A percentile compares a stretch with the other conserved stretches of the same genome.
Evolutionary conservation across 2,888 invertebrate species (phyloP).

Genomic region (Pegoplata infirma): DNA sequence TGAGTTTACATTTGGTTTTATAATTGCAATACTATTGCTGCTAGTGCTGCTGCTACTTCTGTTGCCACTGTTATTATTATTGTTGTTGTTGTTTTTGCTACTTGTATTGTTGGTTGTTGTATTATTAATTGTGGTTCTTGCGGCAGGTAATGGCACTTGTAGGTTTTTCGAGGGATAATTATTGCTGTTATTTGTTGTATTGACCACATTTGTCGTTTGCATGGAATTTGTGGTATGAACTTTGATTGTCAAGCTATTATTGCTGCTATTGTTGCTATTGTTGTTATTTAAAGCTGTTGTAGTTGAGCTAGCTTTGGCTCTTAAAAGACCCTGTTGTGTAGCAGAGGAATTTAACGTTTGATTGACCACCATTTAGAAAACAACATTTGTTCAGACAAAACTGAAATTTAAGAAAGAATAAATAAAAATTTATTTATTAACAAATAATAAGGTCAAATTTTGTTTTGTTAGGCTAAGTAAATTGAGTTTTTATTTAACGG

Average conservation of each 20-base stretch:
- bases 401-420: neutral
- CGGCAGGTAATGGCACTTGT: slow-evolving; percentile 64
- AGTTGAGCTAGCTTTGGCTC: slow-evolving; percentile 47
- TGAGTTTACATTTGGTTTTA: slow-evolving; percentile 47
- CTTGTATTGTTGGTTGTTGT: slow-evolving; percentile 32
- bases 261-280: slow-evolving; percentile 25
- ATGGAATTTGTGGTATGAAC: slow-evolving; percentile 56
- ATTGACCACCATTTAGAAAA: slow-evolving; percentile 61
- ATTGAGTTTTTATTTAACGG: neutral
- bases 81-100: slow-evolving; percentile 9
- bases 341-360: slow-evolving; percentile 51
- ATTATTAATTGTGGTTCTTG: slow-evolving; percentile 62
- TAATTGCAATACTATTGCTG: slow-evolving; percentile 36
- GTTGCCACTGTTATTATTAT: neutral
- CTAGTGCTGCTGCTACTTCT: slow-evolving; percentile 7
- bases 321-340: slow-evolving; percentile 48
- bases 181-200: slow-evolving; percentile 22
- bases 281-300: slow-evolving; percentile 21
- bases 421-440: slow-evolving; percentile 1
- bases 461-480: slow-evolving; percentile 10
- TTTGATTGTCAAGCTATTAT: slow-evolving; percentile 48
- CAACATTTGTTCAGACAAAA: slow-evolving; percentile 35
- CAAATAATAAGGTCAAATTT: slow-evolving; percentile 16
- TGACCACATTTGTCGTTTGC: slow-evolving; percentile 59
- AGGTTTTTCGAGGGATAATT: slow-evolving; percentile 47